phyloP scores from a whole-genome alignment of 1,140 invertebrate genomes.

The Zaprionus taronus region DNA sequence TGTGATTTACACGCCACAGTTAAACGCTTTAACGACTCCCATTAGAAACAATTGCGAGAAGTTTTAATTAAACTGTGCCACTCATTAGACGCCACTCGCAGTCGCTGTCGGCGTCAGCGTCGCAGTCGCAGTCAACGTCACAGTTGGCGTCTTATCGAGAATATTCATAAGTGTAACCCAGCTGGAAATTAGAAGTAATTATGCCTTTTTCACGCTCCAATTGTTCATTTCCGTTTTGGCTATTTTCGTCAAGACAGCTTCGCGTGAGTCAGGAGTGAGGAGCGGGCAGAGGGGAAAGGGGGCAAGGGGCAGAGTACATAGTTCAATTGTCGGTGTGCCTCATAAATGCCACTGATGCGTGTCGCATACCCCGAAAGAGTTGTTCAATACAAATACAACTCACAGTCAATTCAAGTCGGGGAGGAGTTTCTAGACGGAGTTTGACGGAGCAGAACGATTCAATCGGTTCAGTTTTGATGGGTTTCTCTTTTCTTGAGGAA shows the following conservation, averaged over 20 bases:
- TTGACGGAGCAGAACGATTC: slow-evolving; percentile 14
- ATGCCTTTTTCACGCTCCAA: slow-evolving; percentile 74
- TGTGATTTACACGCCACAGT: slow-evolving; percentile 77
- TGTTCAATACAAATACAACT: background rate
- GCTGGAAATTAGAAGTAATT: slow-evolving; percentile 65
- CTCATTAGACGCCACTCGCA: slow-evolving; percentile 48
- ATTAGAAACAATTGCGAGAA: slow-evolving; percentile 82
- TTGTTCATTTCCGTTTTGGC: slow-evolving; percentile 69
- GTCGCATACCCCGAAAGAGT: background rate
- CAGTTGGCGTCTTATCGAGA: background rate
- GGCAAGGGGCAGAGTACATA: background rate
- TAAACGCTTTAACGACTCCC: slow-evolving; percentile 76
- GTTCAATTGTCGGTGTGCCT: slow-evolving; percentile 2
- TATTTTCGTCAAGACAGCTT: slow-evolving; percentile 42
- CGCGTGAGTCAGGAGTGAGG: background rate
- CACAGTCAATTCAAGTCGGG: slow-evolving; percentile 5
- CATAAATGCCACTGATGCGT: slow-evolving; percentile 26
- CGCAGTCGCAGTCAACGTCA: background rate
- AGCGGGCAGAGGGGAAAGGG: background rate
- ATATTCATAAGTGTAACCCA: slow-evolving; percentile 65
- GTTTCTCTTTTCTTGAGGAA: background rate
- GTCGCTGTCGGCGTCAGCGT: background rate
- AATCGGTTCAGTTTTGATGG: background rate
- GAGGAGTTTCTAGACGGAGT: slow-evolving; percentile 1
- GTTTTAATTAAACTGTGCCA: slow-evolving; percentile 77